Evolutionary conservation across 1,140 invertebrate genomes (phyloP), one percentile per base, ranked within the genome.

Genomic region (Anoplolepis gracilipes): DNA sequence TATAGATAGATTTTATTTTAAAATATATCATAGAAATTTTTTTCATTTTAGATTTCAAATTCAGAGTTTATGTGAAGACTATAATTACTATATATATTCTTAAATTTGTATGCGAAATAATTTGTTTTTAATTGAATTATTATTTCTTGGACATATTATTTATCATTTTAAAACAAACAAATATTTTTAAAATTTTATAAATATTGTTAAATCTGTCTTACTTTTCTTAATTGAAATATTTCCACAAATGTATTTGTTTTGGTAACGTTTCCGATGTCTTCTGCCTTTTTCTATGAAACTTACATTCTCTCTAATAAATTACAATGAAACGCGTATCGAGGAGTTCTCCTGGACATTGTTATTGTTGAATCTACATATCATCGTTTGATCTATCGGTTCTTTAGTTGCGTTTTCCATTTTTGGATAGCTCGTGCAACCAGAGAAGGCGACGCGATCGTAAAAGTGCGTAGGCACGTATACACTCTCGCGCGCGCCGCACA

Each of bases 391-490:
- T 5, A 65, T 78, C 19, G 13, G 33, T 22, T 81, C 19, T 42
- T 42, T 42, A 36, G 19, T 57, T n/a, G 30, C 16, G 30, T 28
- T 65, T 49, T 39, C 77, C 72, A n/a, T 70, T 70, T 87, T 73
- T 70, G 79, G 64, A 16, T 64, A 46, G 19, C 3, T 8, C 53
- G 59, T 67, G 49, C 19, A 22, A 55, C 22, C 39, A 30, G 25
- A 28, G 67, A 59, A 39, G 49, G 78, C 64, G 77, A 57, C 76
- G 6, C 42, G 61, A n/a, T 46, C 39, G 28, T 61, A 88, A 85
- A 90, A 76, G 25, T 25, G 79, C 42, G 88, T 85, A 85, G 88
- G 87, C 65, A 82, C 59, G 86, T 75, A n/a, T 57, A 36, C 76
- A 36, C 42, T 62, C 69, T 81, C 84, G 46, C 78, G 22, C 46